Conservation (phyloP, 35 echinoderm and acorn worm genomes). For the Strongylocentrotus purpuratus region DNA sequence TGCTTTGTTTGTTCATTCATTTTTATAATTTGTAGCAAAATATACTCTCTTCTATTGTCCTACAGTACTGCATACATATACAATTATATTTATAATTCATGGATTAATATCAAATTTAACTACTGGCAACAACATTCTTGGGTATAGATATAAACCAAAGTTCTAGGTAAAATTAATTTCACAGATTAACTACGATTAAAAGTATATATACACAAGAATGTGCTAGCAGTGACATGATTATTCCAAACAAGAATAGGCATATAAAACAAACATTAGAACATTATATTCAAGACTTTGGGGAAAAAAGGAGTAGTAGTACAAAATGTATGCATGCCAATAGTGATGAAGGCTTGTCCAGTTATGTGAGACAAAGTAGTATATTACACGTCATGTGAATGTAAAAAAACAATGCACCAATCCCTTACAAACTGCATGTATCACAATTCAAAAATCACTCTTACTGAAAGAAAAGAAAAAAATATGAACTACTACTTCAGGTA, state of each 20-base stretch:
- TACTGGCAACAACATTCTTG: neutral
- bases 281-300: neutral
- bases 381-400: neutral
- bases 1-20: neutral
- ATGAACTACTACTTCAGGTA: no score
- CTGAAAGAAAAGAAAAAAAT: no score
- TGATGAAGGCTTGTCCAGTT: neutral
- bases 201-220: neutral
- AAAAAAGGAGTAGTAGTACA: neutral
- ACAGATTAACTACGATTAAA: neutral
- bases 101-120: neutral
- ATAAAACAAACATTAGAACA: neutral
- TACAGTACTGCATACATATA: conserved; percentile 6
- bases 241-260: neutral
- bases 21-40: neutral
- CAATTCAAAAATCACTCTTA: no score
- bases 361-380: no score
- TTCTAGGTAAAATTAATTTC: neutral
- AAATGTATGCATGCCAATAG: neutral
- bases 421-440: no score
- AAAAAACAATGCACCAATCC: neutral
- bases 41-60: neutral
- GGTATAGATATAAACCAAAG: neutral
- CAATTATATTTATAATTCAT: neutral
- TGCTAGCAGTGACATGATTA: neutral